Evolutionary conservation across 2,113 vertebrate species (phyloP).

Genomic region (Larimichthys crocea): DNA sequence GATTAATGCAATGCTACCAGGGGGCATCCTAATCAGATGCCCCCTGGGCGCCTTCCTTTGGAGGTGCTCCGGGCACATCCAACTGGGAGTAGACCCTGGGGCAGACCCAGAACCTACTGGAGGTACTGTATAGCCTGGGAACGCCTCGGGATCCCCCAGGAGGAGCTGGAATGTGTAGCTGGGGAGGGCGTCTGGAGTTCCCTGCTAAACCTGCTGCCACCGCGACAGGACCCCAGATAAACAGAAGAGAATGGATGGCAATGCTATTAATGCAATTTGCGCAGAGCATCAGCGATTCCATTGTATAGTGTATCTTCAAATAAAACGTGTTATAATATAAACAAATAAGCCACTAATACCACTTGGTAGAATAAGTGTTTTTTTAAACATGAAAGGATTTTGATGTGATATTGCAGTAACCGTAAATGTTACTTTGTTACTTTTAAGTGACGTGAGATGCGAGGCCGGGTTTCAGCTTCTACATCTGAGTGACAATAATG

Average conservation of each 20-base stretch:
- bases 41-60: too few species aligned
- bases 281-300: background rate
- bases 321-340: background rate
- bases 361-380: background rate
- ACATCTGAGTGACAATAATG: background rate
- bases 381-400: background rate
- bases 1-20: background rate
- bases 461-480: background rate
- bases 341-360: background rate
- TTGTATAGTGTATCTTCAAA: background rate
- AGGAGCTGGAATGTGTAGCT: too few species aligned
- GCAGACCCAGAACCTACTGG: too few species aligned
- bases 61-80: too few species aligned
- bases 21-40: too few species aligned
- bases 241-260: too few species aligned
- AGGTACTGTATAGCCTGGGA: too few species aligned
- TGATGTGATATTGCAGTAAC: background rate
- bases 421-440: background rate
- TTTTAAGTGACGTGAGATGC: constrained; percentile 4
- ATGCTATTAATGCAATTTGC: background rate
- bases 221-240: too few species aligned
- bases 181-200: too few species aligned
- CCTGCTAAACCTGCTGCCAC: too few species aligned
- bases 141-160: too few species aligned
- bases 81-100: too few species aligned